Base-by-base conservation (phyloP, 2,113 vertebrate genomes). In the Tragelaphus scriptus region DNA sequence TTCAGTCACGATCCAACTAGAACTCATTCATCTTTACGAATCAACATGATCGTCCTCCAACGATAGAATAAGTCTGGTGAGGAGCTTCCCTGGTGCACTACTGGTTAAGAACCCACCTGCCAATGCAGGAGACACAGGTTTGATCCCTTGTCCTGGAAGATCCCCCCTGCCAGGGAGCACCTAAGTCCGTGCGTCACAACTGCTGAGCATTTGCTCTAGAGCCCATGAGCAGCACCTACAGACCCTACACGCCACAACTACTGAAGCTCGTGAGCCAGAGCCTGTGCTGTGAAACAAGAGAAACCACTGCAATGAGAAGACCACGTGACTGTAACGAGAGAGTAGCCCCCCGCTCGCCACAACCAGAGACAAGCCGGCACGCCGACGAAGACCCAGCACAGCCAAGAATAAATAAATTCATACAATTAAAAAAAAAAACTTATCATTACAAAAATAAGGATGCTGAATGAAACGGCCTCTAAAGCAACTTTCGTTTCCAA, bases 321-420 rank as follows among this genome's bases (percentile, higher is more conserved):
- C 19, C 1, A 6, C 2, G 0, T 19, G 6, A 21, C 68, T 23
- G 5, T 23, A 40, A 71, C 10, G 0, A 36, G 9, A 40, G 19
- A 40, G 68, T 2, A 2, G n/a, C 10, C 11, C 19, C 68, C n/a
- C 14, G 2, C 68, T 13, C 2, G 1, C 68, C 68, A 13, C n/a
- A 3, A 5, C n/a, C n/a, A 6, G 68, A 40, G 68, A 40, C 19
- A 40, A 40, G 68, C n/a, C 68, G 12, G 19, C n/a, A 23, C 0
- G 0, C 23, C 19, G 6, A 23, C 5, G 5, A 21, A 23, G n/a
- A 40, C 1, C 19, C 68, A 40, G 19, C 68, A 6, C n/a, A 40
- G 68, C n/a, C n/a, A 71, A 23, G n/a, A 71, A 23, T 71, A 71
- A 40, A 71, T 12, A n/a, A n/a, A n/a, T n/a, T n/a, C n/a, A 71